These are phyloP conservation scores for Rhopalosiphum padi DNA, from an alignment of 1,140 invertebrate genomes.

Conservation along the genomic window DNA sequence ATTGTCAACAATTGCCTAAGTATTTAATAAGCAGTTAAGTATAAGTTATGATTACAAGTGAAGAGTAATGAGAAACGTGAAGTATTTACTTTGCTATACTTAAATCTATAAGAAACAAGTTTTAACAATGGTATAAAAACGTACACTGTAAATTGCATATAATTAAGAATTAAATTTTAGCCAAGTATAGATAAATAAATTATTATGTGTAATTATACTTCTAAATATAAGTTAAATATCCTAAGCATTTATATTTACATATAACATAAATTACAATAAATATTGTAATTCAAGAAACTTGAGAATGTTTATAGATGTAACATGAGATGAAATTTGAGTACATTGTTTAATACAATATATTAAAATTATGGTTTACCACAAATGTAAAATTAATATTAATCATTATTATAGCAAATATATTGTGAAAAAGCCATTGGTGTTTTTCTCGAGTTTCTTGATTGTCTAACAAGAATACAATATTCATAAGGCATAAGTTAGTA, in stretches of 20 bases:
- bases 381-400: constrained; percentile 45
- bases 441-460: constrained; percentile 51
- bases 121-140: constrained; percentile 55
- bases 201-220: neutral
- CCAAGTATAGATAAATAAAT: constrained; percentile 50
- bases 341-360: neutral
- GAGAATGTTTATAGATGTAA: constrained; percentile 39
- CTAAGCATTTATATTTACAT: constrained; percentile 52
- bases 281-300: constrained; percentile 53
- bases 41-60: constrained; percentile 45
- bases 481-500: constrained; percentile 9
- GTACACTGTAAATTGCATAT: constrained; percentile 44
- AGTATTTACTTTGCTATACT: constrained; percentile 28
- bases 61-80: constrained; percentile 37
- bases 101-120: constrained; percentile 48
- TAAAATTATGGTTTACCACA: constrained; percentile 36
- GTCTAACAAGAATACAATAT: constrained; percentile 55
- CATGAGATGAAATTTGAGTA: constrained; percentile 16
- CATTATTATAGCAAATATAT: constrained; percentile 34
- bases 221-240: constrained; percentile 47
- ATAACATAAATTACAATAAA: constrained; percentile 46
- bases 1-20: constrained; percentile 57
- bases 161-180: constrained; percentile 46
- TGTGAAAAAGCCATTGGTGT: constrained; percentile 49
- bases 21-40: constrained; percentile 31